phyloP scores from a whole-genome alignment of 30 jellyfish, hydroid and myxozoan genomes.

The Morbakka virulenta region DNA sequence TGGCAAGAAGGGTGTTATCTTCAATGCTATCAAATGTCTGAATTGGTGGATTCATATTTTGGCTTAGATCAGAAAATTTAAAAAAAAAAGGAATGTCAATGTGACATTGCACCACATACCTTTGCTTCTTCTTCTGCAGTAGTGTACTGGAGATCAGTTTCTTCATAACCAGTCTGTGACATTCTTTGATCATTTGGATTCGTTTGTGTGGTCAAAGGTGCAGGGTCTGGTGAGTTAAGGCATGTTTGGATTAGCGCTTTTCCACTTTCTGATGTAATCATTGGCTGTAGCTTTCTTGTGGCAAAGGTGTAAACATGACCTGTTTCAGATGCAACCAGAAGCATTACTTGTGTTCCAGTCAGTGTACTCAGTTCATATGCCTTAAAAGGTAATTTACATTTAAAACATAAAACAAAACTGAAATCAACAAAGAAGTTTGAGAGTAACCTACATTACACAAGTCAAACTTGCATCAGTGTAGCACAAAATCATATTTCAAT shows the following conservation, averaged over 20 bases:
- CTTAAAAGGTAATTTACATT: no score
- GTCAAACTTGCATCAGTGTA: not conserved
- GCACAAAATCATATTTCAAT: not conserved
- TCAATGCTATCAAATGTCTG: no score
- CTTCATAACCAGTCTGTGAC: conserved; percentile 95
- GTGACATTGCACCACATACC: no score
- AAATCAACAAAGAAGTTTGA: not conserved
- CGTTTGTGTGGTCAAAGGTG: conserved; percentile 77
- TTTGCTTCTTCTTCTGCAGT: conserved; percentile 77
- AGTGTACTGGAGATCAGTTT: conserved; percentile 79
- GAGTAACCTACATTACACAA: no score
- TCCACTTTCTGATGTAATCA: conserved; percentile 99
- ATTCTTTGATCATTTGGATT: conserved; percentile 79
- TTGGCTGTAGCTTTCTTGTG: conserved; percentile 94
- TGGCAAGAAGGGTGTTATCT: no score
- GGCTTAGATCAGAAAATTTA: no score
- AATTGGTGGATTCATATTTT: no score
- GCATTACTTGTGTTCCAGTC: conserved; percentile 99
- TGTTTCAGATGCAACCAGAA: conserved; percentile 96
- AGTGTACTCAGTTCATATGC: conserved; percentile 95
- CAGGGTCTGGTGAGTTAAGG: conserved; percentile 92
- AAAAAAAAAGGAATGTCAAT: no score
- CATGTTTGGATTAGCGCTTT: conserved; percentile 99
- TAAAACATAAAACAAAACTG: not conserved
- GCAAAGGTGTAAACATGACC: conserved; percentile 99